Evolutionary conservation across 2,888 invertebrate genomes (phyloP).

Genomic region (Mechanitis messenoides): DNA sequence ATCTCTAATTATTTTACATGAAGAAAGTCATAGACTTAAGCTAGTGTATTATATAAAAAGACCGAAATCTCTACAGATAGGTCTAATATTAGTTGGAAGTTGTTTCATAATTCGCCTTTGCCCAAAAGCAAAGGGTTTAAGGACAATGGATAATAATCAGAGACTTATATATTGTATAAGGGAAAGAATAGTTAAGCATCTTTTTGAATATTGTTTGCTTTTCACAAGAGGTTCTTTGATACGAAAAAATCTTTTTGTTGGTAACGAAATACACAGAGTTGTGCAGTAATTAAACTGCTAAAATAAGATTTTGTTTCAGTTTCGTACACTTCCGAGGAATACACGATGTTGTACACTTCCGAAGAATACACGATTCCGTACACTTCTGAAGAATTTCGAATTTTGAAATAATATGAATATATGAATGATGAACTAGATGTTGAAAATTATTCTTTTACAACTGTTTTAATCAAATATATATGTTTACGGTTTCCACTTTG

Average conservation of each 20-base stretch:
- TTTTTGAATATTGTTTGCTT: slow-evolving; percentile 27
- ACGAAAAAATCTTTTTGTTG: slow-evolving; percentile 19
- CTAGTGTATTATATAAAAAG: no score
- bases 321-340: no score
- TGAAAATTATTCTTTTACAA: no score
- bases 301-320: slow-evolving; percentile 2
- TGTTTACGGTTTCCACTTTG: no score
- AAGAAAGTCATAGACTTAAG: no score
- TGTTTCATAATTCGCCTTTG: slow-evolving; percentile 14
- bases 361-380: background rate
- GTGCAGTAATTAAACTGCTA: slow-evolving; percentile 24
- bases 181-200: slow-evolving; percentile 29
- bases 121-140: slow-evolving; percentile 19
- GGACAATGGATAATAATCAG: slow-evolving; percentile 26
- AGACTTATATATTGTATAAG: slow-evolving; percentile 23
- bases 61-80: background rate
- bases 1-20: no score
- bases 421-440: no score
- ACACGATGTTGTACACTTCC: no score
- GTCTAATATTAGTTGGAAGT: slow-evolving; percentile 2
- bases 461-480: no score
- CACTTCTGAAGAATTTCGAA: slow-evolving; percentile 14
- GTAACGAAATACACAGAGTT: slow-evolving; percentile 22
- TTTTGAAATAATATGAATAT: background rate
- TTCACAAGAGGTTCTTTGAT: slow-evolving; percentile 28